Base-by-base conservation (phyloP, 2,797 vertebrate species). In the Halcyon badia region DNA sequence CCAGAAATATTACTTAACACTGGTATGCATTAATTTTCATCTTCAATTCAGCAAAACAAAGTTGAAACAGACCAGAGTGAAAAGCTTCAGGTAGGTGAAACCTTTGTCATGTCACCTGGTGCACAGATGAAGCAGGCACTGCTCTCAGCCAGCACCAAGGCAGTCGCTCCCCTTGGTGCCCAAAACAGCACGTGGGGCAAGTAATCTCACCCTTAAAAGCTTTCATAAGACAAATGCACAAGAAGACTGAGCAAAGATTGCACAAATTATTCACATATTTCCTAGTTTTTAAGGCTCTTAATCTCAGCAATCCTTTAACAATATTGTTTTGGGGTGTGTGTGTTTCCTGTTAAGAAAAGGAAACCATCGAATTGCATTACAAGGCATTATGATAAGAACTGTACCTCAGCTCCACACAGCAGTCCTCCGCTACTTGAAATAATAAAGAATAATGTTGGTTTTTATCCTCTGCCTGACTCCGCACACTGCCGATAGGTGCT, bases 171-270 rank as follows among this genome's bases (percentile, higher is more conserved):
- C 62, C 11, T 51, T 31, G 18, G 39, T 35, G 33, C 68, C 60
- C 30, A n/a, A 42, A 24, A 7, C 62, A 37, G 75, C 24, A 56
- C 3, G 0, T 1, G 7, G 22, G 33, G 31, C 20, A 10, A 44
- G 35, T 17, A 17, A 30, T 25, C 0, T 0, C 4, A 8, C n/a
- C 5, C 4, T 1, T 41, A 17, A 58, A 41, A 51, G 12, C 17
- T 64, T 66, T 42, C 3, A 0, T 42, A 51, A 90, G 28, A 48
- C 25, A 68, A 71, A 28, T 6, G 14, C 26, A 7, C 48, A 25
- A 33, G n/a, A 51, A n/a, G n/a, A 30, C 30, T 35, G 66, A 51
- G 64, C 5, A 78, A 66, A 79, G 41, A n/a, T 12, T 62, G 37
- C 30, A 46, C 42, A 62, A 57, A 10, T 71, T 48, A 57, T 41